Conservation (phyloP, 2,113 vertebrate species). For the Centropus unirufus region DNA sequence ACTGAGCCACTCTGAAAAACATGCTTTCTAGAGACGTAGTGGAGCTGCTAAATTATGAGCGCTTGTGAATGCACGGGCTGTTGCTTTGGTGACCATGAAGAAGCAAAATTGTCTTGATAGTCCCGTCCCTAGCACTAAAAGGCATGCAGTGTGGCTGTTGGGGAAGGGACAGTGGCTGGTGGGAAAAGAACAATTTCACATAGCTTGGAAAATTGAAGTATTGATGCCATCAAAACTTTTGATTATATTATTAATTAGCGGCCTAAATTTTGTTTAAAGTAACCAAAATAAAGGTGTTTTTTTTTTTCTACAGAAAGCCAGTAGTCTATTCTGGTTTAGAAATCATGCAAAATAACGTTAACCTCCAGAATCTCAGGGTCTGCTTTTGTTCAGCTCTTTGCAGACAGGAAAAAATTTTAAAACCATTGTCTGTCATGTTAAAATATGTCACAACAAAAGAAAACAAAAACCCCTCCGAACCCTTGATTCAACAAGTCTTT, state of each 20-base stretch:
- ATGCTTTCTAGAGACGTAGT: neutral
- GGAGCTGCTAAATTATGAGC: neutral
- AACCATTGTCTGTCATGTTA: neutral
- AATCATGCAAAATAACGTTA: neutral
- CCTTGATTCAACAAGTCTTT: neutral
- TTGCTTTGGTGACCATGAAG: neutral
- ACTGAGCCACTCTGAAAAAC: neutral
- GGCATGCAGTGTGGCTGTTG: fast-evolving
- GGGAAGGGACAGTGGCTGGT: neutral
- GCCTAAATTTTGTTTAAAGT: neutral
- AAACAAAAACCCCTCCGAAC: neutral
- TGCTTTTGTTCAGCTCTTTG: neutral
- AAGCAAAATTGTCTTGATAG: neutral
- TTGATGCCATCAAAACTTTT: neutral
- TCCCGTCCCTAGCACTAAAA: neutral
- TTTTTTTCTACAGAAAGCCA: neutral
- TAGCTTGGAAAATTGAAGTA: neutral
- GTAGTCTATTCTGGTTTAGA: neutral
- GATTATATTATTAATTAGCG: neutral
- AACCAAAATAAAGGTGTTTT: neutral
- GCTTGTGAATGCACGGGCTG: neutral
- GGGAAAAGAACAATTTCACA: neutral
- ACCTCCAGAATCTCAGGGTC: neutral
- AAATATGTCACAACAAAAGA: neutral
- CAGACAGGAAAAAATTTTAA: neutral